These are phyloP conservation scores for Chalcis sispes DNA, from an alignment of 2,888 invertebrate genomes.

Conservation along the genomic window DNA sequence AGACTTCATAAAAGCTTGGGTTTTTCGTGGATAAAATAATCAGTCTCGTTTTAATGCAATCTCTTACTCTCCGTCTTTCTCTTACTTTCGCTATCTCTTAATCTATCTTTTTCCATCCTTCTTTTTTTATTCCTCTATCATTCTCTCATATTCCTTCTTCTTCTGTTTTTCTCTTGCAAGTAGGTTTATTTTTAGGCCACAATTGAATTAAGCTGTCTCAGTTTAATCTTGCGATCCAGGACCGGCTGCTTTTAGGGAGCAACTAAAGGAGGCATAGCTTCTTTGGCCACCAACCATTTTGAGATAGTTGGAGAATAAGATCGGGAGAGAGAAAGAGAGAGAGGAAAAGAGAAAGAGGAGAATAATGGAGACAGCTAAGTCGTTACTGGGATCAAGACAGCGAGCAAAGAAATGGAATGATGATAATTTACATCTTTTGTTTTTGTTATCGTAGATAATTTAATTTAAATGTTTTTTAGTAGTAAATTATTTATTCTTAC, in stretches of 20 bases:
- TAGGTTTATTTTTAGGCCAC: constrained; percentile 42
- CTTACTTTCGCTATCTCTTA: background rate
- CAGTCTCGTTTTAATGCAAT: constrained; percentile 40
- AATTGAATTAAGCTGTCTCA: constrained; percentile 36
- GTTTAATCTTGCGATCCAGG: constrained; percentile 27
- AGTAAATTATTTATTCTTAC: too few relatives aligned
- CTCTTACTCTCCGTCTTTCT: background rate
- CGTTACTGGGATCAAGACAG: too few relatives aligned
- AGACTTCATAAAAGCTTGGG: background rate
- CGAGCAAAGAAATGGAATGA: too few relatives aligned
- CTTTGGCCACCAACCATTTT: too few relatives aligned
- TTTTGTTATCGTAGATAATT: too few relatives aligned
- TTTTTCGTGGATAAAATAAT: constrained; percentile 7
- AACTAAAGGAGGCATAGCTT: too few relatives aligned
- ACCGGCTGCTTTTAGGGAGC: constrained; percentile 12
- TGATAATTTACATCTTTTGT: too few relatives aligned
- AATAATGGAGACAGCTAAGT: too few relatives aligned
- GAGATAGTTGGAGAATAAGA: too few relatives aligned
- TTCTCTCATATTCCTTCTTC: background rate
- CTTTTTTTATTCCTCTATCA: background rate
- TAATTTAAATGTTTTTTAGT: too few relatives aligned
- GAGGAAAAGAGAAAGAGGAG: background rate
- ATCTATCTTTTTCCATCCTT: background rate
- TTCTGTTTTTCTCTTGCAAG: background rate
- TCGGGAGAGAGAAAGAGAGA: constrained; percentile 1